Evolutionary conservation across 2,113 vertebrate species (phyloP).

Genomic region (Telmatochromis sp.): DNA sequence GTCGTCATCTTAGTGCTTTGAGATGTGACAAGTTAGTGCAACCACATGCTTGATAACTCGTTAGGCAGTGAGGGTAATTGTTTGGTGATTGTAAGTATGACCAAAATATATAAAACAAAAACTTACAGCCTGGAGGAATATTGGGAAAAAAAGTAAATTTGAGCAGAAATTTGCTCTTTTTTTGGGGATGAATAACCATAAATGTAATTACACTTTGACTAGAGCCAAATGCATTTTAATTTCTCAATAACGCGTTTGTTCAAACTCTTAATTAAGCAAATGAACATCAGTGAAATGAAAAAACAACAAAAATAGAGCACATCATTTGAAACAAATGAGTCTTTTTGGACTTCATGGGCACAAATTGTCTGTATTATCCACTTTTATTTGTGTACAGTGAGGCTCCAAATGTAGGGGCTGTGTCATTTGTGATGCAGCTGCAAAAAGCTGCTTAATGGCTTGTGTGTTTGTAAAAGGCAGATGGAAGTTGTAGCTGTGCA

Average conservation of each 20-base stretch:
- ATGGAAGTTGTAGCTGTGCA: background rate
- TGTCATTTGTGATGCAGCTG: background rate
- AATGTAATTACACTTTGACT: background rate
- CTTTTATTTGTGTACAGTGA: background rate
- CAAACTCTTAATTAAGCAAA: background rate
- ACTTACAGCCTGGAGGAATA: background rate
- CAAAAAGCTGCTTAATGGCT: background rate
- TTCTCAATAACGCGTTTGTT: accelerated
- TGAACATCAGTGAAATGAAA: background rate
- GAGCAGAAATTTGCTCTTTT: background rate
- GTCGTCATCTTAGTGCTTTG: accelerated
- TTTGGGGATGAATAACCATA: background rate
- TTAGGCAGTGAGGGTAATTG: background rate
- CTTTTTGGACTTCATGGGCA: background rate
- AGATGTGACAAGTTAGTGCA: background rate
- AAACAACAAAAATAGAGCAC: background rate
- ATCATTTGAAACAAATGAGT: background rate
- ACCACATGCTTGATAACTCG: background rate
- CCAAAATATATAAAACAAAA: background rate
- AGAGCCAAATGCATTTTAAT: background rate
- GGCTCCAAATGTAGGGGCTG: background rate
- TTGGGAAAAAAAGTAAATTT: accelerated
- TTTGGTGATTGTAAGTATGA: background rate
- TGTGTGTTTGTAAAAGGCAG: background rate
- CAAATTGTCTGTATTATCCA: background rate